Base-by-base conservation (phyloP, 1,140 invertebrate species). In the Drosophila lacertosa region DNA sequence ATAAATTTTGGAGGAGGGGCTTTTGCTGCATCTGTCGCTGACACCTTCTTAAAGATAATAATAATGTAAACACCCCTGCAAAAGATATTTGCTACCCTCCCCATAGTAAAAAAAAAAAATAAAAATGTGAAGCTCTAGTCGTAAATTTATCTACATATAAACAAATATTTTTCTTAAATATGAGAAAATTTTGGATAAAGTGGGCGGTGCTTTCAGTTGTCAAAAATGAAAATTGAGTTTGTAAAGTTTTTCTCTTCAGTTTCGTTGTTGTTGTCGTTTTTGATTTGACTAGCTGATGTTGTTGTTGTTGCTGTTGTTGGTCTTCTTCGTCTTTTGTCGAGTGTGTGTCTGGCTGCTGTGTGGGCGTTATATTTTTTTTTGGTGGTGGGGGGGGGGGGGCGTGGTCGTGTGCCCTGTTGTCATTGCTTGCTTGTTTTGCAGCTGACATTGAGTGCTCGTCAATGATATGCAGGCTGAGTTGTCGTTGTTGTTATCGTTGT, bases 121-220 rank as follows among this genome's bases (percentile, higher is more conserved):
- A 26, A 59, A 59, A 50, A 32, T 50, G 18, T 48, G 48, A 69
- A 74, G 40, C 68, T 72, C 68, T 71, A 62, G 48, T 59, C 55
- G 59, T 53, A 71, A 88, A 88, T 89, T 88, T 82, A 89, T 88
- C 74, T 71, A 68, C 58, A 81, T 67, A 88, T 88, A 88, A 88
- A 88, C 82, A 88, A 88, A 88, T 88, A 88, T 88, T 73, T 76
- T 88, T 88, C 77, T 65, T 88, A 89, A 89, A 88, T 89, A 88
- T 82, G 70, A 78, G 70, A 77, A 70, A 69, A 77, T 77, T 63
- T 60, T 72, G 76, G 72, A 18, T 53, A 35, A 66, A 59, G 69
- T 80, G 83, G 82, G 82, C 82, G 82, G 69, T 60, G 55, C 79
- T 71, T 73, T 47, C 48, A 37, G 45, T 64, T 74, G 80, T 84